Percentiles rank a stretch among this genome's conserved stretches.
Evolutionary conservation across 2,797 vertebrate species (phyloP).

Genomic region (Intellagama lesueurii): DNA sequence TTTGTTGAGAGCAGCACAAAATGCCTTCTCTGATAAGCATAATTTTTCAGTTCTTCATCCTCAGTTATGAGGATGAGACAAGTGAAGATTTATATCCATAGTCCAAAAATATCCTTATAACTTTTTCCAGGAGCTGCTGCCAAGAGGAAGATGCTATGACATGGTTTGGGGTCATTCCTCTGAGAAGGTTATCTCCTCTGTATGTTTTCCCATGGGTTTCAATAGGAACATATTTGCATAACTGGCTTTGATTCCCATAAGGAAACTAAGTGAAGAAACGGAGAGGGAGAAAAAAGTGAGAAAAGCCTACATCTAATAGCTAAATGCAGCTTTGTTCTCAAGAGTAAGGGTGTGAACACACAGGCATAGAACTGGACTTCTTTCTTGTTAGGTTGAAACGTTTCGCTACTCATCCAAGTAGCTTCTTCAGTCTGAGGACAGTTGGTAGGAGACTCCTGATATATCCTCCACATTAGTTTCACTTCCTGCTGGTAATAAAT

Average conservation of each 20-base stretch:
- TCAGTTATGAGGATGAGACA: no score
- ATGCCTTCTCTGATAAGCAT: no score
- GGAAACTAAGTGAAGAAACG: slow-evolving; percentile 50
- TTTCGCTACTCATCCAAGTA: no score
- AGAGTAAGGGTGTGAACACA: slow-evolving; percentile 36
- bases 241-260: slow-evolving; percentile 36
- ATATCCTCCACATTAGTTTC: no score
- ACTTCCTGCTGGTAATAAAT: no score
- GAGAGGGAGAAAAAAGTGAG: neutral
- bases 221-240: slow-evolving; percentile 18
- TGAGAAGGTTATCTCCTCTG: neutral
- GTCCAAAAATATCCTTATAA: neutral
- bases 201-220: slow-evolving; percentile 24
- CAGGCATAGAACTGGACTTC: no score
- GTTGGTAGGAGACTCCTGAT: no score
- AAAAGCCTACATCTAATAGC: slow-evolving; percentile 21
- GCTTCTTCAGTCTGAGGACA: no score
- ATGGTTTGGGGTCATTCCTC: neutral
- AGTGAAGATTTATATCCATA: no score
- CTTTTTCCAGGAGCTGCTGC: neutral
- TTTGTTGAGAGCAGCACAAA: no score
- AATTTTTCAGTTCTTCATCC: no score
- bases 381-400: no score
- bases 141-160: neutral
- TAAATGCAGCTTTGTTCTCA: slow-evolving; percentile 49